Percentiles rank a stretch among this genome's conserved stretches.
Evolutionary conservation across 2,888 invertebrate species (phyloP).

Genomic region (Aspidiotus destructor): DNA sequence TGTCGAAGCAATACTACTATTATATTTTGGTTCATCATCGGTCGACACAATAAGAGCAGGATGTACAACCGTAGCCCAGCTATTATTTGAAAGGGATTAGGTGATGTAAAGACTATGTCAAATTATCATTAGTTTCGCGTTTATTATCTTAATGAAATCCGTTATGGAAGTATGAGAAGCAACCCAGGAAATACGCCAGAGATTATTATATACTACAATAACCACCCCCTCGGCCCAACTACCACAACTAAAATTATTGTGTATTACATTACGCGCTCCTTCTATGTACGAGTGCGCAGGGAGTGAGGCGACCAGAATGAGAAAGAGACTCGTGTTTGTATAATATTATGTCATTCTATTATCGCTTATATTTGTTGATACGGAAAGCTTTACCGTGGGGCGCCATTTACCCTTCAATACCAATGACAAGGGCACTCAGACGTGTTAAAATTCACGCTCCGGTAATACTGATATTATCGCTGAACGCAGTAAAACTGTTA

Average conservation of each 20-base stretch:
- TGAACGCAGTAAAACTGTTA: slow-evolving; percentile 25
- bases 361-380: slow-evolving; percentile 32
- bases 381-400: slow-evolving; percentile 24
- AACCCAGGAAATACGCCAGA: slow-evolving; percentile 32
- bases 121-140: slow-evolving; percentile 33
- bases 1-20: neutral
- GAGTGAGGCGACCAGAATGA: slow-evolving; percentile 8
- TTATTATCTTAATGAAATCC: slow-evolving; percentile 32
- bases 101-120: slow-evolving; percentile 32
- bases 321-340: slow-evolving; percentile 17
- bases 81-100: slow-evolving; percentile 31
- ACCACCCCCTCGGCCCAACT: neutral
- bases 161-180: slow-evolving; percentile 24
- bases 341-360: slow-evolving; percentile 29
- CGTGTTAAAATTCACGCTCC: slow-evolving; percentile 32
- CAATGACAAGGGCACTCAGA: slow-evolving; percentile 28
- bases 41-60: slow-evolving; percentile 1
- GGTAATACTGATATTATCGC: slow-evolving; percentile 28
- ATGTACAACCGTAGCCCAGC: slow-evolving; percentile 2
- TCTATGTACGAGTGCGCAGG: neutral
- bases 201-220: slow-evolving; percentile 25
- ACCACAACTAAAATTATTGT: no score
- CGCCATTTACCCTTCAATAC: slow-evolving; percentile 25
- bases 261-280: no score
- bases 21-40: neutral